Evolutionary conservation across 2,113 vertebrate species (phyloP), one percentile per base, ranked within the genome.

Genomic region (Ammodytes dubius): DNA sequence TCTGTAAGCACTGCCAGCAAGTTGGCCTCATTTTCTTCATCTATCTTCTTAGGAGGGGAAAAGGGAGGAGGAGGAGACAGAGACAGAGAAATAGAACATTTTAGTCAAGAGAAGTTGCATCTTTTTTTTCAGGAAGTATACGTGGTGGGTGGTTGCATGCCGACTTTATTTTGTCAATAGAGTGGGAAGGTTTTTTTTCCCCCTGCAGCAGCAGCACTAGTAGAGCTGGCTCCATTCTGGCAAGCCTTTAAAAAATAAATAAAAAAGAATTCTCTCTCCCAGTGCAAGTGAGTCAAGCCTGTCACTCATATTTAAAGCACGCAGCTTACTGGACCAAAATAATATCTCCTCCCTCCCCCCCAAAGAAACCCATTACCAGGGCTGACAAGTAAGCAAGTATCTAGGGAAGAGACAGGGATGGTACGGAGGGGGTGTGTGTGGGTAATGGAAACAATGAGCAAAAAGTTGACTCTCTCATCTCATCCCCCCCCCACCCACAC

Each of bases 21-120:
- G 96, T 99, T 99, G 83, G 97, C 98, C 95, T 99, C 98, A 83
- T 97, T 99, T 94, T 99, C 98, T 96, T 99, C 98, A 95, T 99
- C 98, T 98, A 99, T 98, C 96, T 99, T 99, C 97, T 99, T 95
- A 91, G 92, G 87, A 85, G 86, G 77, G 86, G 59, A 27, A 27
- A 27, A 2, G 47, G 74, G 69, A 81, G 64, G 78, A 52, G 79
- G 86, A 82, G 63, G 52, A 76, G 66, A 83, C 74, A 61, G 65
- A 85, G 57, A 82, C 58, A 83, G 61, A 87, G 73, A 86, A 78
- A 91, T 35, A 86, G 93, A 89, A 94, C 89, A 92, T 91, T 94
- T 95, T 93, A 95, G 91, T 93, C 85, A 83, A 81, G 79, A 85
- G 79, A 83, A 89, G 80, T 85, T 80, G 43, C 82, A 88, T 91